Conservation (phyloP, 2,797 vertebrate species). For the Morus bassanus region DNA sequence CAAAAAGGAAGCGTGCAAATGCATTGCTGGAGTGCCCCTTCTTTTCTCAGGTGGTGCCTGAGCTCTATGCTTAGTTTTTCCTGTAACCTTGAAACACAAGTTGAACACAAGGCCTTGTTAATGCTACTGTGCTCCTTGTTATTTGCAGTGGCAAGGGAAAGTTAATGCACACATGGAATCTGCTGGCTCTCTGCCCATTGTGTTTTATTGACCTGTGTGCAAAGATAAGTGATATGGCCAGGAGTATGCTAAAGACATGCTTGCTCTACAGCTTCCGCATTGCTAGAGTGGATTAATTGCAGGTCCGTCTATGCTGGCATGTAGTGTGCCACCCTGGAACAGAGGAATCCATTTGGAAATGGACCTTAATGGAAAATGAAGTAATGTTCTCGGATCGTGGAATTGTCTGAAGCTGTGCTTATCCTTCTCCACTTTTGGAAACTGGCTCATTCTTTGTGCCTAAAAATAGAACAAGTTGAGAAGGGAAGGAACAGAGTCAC, state of each 20-base stretch:
- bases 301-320: not conserved
- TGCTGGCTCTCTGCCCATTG: not conserved
- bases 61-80: not conserved
- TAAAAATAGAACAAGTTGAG: conserved; percentile 49
- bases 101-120: not conserved
- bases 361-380: conserved; percentile 31
- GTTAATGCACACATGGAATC: not conserved
- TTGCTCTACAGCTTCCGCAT: not conserved
- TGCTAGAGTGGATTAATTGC: not conserved
- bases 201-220: not conserved
- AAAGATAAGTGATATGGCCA: not conserved
- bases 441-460: conserved; percentile 23
- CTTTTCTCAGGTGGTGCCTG: not conserved
- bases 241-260: not conserved
- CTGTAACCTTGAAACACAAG: not conserved
- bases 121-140: not conserved
- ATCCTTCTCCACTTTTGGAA: conserved; percentile 45
- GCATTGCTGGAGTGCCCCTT: not conserved
- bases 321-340: not conserved
- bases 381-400: not conserved
- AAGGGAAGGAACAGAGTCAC: conserved; percentile 4
- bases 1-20: not conserved
- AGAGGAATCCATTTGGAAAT: not conserved
- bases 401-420: conserved; percentile 46
- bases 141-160: not conserved